phyloP scores from a whole-genome alignment of 2,888 invertebrate genomes.

The Lasioglossum malachurum region DNA sequence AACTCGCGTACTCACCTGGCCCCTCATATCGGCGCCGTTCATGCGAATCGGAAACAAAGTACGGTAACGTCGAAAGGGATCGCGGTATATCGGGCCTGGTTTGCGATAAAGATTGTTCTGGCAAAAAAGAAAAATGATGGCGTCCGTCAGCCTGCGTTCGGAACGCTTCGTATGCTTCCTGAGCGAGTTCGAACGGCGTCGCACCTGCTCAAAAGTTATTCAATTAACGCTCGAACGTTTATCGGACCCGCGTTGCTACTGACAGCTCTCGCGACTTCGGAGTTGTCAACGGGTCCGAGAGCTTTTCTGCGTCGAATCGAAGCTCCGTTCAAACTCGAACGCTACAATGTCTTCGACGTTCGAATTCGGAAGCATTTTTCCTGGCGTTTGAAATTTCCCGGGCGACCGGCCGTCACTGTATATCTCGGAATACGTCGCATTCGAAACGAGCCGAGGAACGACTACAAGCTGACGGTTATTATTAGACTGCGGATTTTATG shows the following conservation, averaged over 20 bases:
- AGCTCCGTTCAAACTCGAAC: background rate
- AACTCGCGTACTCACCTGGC: background rate
- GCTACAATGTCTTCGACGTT: background rate
- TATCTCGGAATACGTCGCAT: background rate
- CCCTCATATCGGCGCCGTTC: background rate
- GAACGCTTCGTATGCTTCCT: background rate
- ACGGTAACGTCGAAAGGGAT: background rate
- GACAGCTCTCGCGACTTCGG: background rate
- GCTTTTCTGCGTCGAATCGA: background rate
- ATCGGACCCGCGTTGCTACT: background rate
- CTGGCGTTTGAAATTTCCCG: background rate
- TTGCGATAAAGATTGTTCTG: background rate
- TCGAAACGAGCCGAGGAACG: background rate
- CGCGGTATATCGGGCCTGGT: background rate
- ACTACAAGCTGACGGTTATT: background rate
- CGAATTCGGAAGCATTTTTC: background rate
- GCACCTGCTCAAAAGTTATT: slow-evolving; percentile 4
- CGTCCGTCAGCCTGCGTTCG: background rate
- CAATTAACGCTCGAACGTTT: background rate
- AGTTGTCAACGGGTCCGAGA: background rate
- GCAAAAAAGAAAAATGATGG: background rate
- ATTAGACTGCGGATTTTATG: no score
- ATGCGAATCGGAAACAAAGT: background rate
- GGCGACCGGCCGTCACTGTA: background rate
- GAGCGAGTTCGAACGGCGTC: background rate